These are phyloP conservation scores for Ceramica pisi DNA, from an alignment of 2,888 invertebrate genomes.

Conservation along the genomic window DNA sequence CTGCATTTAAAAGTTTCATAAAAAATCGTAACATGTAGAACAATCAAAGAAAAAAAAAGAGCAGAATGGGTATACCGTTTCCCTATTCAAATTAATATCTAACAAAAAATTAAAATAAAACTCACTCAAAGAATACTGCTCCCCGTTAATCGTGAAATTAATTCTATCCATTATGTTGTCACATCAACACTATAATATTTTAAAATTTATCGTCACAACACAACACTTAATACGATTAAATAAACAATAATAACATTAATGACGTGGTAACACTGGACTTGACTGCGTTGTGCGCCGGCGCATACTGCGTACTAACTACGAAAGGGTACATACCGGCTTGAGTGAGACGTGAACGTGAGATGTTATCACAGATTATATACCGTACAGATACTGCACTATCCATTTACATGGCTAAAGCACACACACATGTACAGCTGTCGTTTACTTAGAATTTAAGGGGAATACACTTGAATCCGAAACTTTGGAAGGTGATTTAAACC, in stretches of 20 bases:
- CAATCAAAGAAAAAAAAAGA: conserved; percentile 3
- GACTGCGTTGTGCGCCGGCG: conserved; percentile 24
- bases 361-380: conserved; percentile 23
- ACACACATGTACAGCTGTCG: not conserved
- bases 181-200: conserved; percentile 5
- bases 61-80: not conserved
- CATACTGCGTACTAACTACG: conserved; percentile 30
- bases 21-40: not conserved
- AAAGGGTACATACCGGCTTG: conserved; percentile 13
- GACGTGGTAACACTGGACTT: conserved; percentile 20
- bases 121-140: conserved; percentile 75
- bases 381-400: not conserved
- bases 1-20: not conserved
- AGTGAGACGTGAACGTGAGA: conserved; percentile 23
- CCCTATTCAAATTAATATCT: not conserved
- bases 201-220: conserved; percentile 1
- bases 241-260: not conserved
- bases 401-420: not conserved
- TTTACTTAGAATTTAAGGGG: not conserved
- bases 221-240: not conserved
- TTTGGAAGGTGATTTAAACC: too few species aligned
- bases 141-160: conserved; percentile 78
- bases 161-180: conserved; percentile 75
- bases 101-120: conserved; percentile 37
- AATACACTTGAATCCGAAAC: not conserved